Base-by-base conservation (phyloP, 2,888 invertebrate genomes). In the Lordiphosa fenestrarum region DNA sequence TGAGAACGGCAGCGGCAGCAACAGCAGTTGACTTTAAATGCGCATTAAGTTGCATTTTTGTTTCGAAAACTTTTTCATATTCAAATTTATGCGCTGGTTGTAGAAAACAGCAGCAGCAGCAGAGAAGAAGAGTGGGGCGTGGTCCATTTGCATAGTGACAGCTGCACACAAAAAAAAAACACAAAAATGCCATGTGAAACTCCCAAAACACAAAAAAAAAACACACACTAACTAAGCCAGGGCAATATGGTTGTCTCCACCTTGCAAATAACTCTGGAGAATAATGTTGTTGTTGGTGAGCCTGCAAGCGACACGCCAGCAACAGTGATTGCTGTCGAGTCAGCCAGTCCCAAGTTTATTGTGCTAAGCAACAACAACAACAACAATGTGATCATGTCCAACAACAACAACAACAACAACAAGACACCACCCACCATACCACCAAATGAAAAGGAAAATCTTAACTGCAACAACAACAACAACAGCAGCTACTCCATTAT, bases 231-330 rank as follows among this genome's bases (percentile, higher is more conserved):
- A 15, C n/a, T 13, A 5, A 15, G 25, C 6, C 9, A 3, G 6
- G 21, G 21, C 37, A 37, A 53, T 25, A 89, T 89, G 89, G 88
- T 89, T 50, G 74, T 89, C 53, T 85, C 89, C 57, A 88, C 86
- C 44, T 63, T 88, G 62, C 86, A 81, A 57, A 85, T 86, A 66
- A 87, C 83, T 38, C 69, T 87, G 63, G 86, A 84, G 38, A 71
- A 70, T 42, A 69, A 66, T 58, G 15, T 15, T 1, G 65, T 51
- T 50, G 68, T 36, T 46, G 58, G 21, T 41, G 77, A 47, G 40
- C 50, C 7, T 12, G 12, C 42, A 42, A 52, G 53, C 48, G 41
- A 39, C 47, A 37, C 66, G 57, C 21, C 52, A 49, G 19, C 56
- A 13, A 12, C 51, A 9, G 25, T 56, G 21, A 46, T 23, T 23